phyloP scores from a whole-genome alignment of 2,113 vertebrate species.

The Hystrix brachyura region DNA sequence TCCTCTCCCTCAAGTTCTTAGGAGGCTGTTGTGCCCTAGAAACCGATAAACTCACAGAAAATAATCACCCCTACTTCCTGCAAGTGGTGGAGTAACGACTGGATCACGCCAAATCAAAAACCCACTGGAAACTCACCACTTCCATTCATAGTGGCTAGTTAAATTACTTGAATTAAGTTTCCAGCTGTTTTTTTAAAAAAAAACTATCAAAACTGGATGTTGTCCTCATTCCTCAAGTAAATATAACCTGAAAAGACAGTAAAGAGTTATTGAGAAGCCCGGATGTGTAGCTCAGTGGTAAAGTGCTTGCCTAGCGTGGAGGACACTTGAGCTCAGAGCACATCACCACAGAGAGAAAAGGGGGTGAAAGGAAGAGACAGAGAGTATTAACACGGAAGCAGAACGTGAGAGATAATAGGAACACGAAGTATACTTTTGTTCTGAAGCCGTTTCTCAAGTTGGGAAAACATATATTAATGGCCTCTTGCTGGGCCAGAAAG shows the following conservation, averaged over 20 bases:
- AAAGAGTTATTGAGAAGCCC: background rate
- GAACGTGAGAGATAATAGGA: background rate
- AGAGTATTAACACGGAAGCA: background rate
- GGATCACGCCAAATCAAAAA: background rate
- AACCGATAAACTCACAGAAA: background rate
- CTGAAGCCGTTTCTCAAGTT: background rate
- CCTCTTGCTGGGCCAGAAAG: background rate
- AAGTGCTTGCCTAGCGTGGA: background rate
- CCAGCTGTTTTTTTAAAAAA: background rate
- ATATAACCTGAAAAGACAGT: background rate
- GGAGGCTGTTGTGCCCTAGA: background rate
- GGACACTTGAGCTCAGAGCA: background rate
- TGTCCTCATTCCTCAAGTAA: background rate
- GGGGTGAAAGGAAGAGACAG: background rate
- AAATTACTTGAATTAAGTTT: background rate
- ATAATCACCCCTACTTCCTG: background rate
- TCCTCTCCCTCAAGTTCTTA: background rate
- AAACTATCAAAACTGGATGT: background rate
- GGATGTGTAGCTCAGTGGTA: too few species aligned
- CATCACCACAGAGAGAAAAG: background rate
- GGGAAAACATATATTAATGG: background rate
- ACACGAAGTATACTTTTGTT: too few species aligned
- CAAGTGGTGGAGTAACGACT: background rate
- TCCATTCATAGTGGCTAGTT: background rate
- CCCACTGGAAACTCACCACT: background rate